Conservation (phyloP, 2,888 invertebrate genomes). For the Pseudococcus viburni region DNA sequence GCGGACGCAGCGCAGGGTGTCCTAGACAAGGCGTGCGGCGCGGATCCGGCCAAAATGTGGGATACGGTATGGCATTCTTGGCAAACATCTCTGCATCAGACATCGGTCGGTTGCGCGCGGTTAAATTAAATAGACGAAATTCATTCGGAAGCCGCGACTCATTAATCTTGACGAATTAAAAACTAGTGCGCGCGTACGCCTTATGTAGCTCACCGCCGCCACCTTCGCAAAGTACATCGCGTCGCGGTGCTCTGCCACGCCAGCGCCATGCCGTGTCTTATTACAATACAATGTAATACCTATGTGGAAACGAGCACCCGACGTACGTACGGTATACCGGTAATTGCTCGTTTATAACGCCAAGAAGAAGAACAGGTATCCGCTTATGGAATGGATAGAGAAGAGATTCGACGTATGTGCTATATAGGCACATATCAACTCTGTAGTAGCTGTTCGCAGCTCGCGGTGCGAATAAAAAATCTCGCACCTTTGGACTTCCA, state of each 20-base stretch:
- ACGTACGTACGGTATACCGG: background rate
- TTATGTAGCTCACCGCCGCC: background rate
- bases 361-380: background rate
- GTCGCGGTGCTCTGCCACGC: background rate
- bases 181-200: background rate
- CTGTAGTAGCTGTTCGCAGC: background rate
- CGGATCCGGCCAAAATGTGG: too few relatives aligned
- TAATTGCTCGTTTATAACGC: slow-evolving; percentile 3
- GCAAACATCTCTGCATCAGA: background rate
- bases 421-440: background rate
- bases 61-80: background rate
- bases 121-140: background rate
- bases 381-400: slow-evolving; percentile 3
- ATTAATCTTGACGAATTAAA: slow-evolving; percentile 14
- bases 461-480: slow-evolving; percentile 13
- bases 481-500: background rate
- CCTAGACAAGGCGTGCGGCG: too few relatives aligned
- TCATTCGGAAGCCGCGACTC: slow-evolving; percentile 14
- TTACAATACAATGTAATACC: slow-evolving; percentile 1
- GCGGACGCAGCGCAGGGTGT: too few relatives aligned
- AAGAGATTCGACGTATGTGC: background rate
- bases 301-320: background rate
- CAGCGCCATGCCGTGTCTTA: background rate
- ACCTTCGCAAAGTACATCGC: background rate
- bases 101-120: background rate